Evolutionary conservation across 1,140 invertebrate species (phyloP).

Genomic region (Sipha flava): DNA sequence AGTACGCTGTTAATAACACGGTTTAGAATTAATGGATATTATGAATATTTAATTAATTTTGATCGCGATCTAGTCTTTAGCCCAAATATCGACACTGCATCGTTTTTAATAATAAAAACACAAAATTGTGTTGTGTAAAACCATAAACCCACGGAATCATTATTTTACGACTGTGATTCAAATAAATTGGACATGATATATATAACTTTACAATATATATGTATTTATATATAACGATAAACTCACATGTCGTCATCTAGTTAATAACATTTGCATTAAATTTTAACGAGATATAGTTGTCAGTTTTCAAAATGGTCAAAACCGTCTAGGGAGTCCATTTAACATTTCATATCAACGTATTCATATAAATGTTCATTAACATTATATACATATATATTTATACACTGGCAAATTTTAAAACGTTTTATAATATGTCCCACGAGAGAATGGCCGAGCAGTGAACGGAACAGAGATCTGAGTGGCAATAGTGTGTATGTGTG

Average conservation of each 20-base stretch:
- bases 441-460: not conserved
- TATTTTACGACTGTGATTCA: not conserved
- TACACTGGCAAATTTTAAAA: not conserved
- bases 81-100: too few species aligned
- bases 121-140: too few species aligned
- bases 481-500: not conserved
- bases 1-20: not conserved
- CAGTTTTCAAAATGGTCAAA: not conserved
- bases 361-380: not conserved
- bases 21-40: too few species aligned
- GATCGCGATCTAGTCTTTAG: too few species aligned
- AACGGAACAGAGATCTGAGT: not conserved
- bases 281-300: not conserved
- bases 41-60: too few species aligned
- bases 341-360: not conserved
- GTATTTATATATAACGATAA: too few species aligned
- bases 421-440: conserved; percentile 3
- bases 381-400: not conserved
- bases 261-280: not conserved
- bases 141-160: not conserved
- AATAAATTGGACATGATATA: not conserved
- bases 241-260: not conserved
- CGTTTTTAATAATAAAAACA: too few species aligned
- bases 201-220: too few species aligned
- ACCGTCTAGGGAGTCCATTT: not conserved